Conservation (phyloP, 2,888 invertebrate species). For the Caenorhabditis sp. region DNA sequence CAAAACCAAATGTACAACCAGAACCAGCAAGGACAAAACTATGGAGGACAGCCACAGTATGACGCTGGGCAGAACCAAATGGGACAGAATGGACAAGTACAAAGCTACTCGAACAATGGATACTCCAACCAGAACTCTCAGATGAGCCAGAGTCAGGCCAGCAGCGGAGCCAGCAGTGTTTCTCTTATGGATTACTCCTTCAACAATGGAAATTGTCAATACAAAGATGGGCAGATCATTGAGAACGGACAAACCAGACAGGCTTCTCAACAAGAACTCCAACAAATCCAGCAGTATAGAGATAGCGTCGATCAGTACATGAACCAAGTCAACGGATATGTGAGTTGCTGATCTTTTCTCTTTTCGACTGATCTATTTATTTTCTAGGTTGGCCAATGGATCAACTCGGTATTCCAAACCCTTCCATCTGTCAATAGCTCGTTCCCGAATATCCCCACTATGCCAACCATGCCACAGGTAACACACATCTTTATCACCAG, state of each 20-base stretch:
- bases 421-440: conserved; percentile 62
- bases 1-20: conserved; percentile 27
- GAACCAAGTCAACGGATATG: conserved; percentile 71
- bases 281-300: conserved; percentile 68
- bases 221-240: conserved; percentile 68
- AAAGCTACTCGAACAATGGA: conserved; percentile 59
- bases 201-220: conserved; percentile 73
- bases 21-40: conserved; percentile 45
- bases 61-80: conserved; percentile 53
- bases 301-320: conserved; percentile 69
- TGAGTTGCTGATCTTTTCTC: conserved; percentile 23
- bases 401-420: conserved; percentile 69
- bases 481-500: conserved; percentile 13
- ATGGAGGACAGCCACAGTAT: conserved; percentile 46
- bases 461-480: conserved; percentile 71
- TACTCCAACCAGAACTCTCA: conserved; percentile 59
- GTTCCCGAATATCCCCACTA: conserved; percentile 69
- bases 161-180: conserved; percentile 64
- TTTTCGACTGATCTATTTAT: neutral
- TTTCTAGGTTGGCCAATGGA: conserved; percentile 69
- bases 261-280: conserved; percentile 64
- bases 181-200: conserved; percentile 70
- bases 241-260: conserved; percentile 71
- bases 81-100: conserved; percentile 53
- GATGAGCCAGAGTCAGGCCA: conserved; percentile 43